Conservation (phyloP, 2,797 vertebrate species). For the Diplodus sargus region DNA sequence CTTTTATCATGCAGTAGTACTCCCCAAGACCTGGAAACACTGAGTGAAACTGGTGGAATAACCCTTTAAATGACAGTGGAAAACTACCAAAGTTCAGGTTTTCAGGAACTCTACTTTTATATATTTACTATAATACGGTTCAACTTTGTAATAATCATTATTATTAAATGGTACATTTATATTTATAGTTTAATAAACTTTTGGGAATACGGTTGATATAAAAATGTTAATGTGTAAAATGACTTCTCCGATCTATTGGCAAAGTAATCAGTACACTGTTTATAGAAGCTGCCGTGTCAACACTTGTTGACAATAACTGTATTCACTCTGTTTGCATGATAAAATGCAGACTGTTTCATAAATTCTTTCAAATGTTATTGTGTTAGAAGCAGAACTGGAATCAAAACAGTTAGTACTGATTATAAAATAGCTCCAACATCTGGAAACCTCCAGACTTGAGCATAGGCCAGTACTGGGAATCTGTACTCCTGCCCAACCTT, state of each 20-base stretch:
- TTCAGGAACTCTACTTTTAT: background rate
- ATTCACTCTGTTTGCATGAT: slow-evolving; percentile 28
- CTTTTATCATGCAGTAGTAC: too few species aligned
- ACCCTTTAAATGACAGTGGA: background rate
- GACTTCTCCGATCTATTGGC: background rate
- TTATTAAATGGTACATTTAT: too few species aligned
- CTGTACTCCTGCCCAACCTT: slow-evolving; percentile 44
- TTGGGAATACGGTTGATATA: background rate
- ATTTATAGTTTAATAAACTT: too few species aligned
- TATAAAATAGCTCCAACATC: slow-evolving; percentile 65
- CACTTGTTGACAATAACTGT: slow-evolving; percentile 5
- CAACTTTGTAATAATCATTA: too few species aligned
- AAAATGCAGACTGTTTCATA: slow-evolving; percentile 46
- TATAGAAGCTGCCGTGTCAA: slow-evolving; percentile 7
- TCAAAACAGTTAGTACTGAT: slow-evolving; percentile 42
- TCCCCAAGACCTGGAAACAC: too few species aligned
- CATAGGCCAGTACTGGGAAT: slow-evolving; percentile 47
- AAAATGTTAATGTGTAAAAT: background rate
- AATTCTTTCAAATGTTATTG: slow-evolving; percentile 52
- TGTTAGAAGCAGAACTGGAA: slow-evolving; percentile 43
- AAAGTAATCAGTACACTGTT: slow-evolving; percentile 4
- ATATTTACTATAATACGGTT: background rate
- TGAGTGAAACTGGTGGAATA: too few species aligned
- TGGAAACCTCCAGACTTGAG: slow-evolving; percentile 62
- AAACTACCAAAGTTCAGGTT: background rate